phyloP scores from a whole-genome alignment of 2,797 vertebrate species.

The Anguilla anguilla region DNA sequence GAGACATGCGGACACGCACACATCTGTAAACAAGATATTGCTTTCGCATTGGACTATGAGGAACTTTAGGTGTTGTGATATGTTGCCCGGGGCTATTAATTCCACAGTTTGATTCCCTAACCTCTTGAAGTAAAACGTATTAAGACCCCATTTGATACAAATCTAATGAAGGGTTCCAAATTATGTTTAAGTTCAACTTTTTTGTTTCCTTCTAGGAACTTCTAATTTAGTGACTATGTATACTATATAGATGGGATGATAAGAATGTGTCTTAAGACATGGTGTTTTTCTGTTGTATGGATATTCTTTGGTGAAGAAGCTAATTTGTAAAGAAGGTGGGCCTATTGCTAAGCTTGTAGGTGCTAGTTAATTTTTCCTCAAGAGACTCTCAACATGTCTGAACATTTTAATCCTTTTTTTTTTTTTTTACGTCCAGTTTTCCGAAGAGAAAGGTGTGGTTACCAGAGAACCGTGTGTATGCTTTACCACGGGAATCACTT shows the following conservation, averaged over 20 bases:
- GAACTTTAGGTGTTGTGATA: neutral
- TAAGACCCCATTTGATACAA: neutral
- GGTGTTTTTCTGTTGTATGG: neutral
- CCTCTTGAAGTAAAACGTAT: neutral
- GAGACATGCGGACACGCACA: neutral
- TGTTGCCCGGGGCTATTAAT: neutral
- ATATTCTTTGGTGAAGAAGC: neutral
- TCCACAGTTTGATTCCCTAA: neutral
- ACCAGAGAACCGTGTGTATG: neutral
- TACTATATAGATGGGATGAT: neutral
- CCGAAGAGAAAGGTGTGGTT: neutral
- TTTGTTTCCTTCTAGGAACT: neutral
- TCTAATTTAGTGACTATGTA: neutral
- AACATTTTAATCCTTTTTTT: neutral
- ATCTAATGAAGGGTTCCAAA: neutral
- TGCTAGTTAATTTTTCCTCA: neutral
- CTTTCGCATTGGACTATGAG: neutral
- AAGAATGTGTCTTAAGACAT: neutral
- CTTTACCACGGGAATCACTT: neutral
- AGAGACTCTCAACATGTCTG: conserved; percentile 8
- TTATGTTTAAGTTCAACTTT: neutral
- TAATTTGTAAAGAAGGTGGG: neutral
- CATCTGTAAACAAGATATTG: neutral
- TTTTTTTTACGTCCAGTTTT: neutral
- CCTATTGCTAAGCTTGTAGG: neutral